phyloP scores from a whole-genome alignment of 92 coral and sea anemone genomes.

The Montipora capitata region DNA sequence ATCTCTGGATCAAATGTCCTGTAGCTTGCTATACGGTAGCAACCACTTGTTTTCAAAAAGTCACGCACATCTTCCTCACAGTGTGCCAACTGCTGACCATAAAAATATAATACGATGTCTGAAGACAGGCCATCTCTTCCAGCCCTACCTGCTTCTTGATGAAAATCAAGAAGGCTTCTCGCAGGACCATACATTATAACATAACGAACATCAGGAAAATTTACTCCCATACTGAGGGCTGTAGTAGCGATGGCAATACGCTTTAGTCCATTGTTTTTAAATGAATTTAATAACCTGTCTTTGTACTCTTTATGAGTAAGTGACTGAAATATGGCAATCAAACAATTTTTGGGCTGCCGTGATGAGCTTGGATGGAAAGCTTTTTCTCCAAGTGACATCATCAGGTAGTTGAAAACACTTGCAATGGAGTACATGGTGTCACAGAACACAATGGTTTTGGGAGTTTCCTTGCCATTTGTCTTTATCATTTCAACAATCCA shows the following conservation, averaged over 20 bases:
- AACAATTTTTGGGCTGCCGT: constrained; percentile 46
- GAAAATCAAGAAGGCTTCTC: constrained; percentile 63
- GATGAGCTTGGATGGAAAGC: constrained; percentile 55
- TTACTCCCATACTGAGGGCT: constrained; percentile 72
- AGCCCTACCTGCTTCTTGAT: constrained; percentile 75
- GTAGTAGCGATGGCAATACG: constrained; percentile 59
- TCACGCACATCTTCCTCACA: constrained; percentile 69
- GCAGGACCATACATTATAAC: constrained; percentile 63
- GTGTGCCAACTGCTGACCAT: constrained; percentile 70
- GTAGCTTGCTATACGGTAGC: constrained; percentile 54
- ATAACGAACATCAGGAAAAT: constrained; percentile 64
- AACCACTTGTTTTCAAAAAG: constrained; percentile 65
- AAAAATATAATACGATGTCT: constrained; percentile 40
- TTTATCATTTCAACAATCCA: constrained; percentile 62
- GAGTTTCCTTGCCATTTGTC: constrained; percentile 26
- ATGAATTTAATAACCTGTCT: constrained; percentile 46
- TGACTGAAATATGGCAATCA: constrained; percentile 60
- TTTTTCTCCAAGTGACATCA: constrained; percentile 38
- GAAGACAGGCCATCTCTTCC: constrained; percentile 75
- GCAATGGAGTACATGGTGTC: constrained; percentile 67
- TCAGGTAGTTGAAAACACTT: constrained; percentile 52
- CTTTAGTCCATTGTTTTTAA: constrained; percentile 63
- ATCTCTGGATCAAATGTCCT: constrained; percentile 26
- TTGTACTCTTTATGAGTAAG: constrained; percentile 54
- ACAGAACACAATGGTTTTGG: constrained; percentile 62